Percentiles rank a stretch among this genome's conserved stretches.
Conservation (phyloP, 2,888 invertebrate species). For the Pollenia angustigena region DNA sequence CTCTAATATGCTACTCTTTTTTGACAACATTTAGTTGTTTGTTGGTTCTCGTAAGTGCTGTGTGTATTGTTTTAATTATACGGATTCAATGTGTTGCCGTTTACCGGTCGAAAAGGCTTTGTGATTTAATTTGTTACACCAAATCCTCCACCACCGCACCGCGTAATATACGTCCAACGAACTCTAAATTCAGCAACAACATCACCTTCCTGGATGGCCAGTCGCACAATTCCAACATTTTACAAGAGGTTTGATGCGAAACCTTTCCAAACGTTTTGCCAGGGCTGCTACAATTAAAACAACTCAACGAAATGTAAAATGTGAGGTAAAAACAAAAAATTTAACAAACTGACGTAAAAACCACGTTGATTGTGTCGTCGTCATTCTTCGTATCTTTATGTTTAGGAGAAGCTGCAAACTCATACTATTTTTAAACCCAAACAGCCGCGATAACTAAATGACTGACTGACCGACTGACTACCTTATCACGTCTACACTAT, state of each 20-base stretch:
- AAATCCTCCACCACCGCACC: slow-evolving; percentile 47
- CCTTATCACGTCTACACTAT: neutral
- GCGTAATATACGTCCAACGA: slow-evolving; percentile 32
- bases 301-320: slow-evolving; percentile 13
- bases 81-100: slow-evolving; percentile 61
- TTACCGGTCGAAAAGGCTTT: slow-evolving; percentile 75
- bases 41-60: slow-evolving; percentile 67
- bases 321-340: slow-evolving; percentile 45
- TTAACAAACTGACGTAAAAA: slow-evolving; percentile 44
- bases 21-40: slow-evolving; percentile 72
- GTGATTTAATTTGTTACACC: slow-evolving; percentile 65
- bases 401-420: slow-evolving; percentile 61
- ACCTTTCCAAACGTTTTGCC: slow-evolving; percentile 35
- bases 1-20: slow-evolving; percentile 54
- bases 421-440: slow-evolving; percentile 22
- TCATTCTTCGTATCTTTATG: slow-evolving; percentile 34
- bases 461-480: slow-evolving; percentile 20
- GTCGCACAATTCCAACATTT: slow-evolving; percentile 26
- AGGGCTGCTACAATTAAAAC: slow-evolving; percentile 51
- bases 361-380: slow-evolving; percentile 65
- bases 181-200: slow-evolving; percentile 26
- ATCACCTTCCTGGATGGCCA: slow-evolving; percentile 41
- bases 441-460: slow-evolving; percentile 4
- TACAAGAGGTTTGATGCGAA: slow-evolving; percentile 24
- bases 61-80: slow-evolving; percentile 63